Evolutionary conservation across 2,797 vertebrate species (phyloP).

Genomic region (Sebastes alutus): DNA sequence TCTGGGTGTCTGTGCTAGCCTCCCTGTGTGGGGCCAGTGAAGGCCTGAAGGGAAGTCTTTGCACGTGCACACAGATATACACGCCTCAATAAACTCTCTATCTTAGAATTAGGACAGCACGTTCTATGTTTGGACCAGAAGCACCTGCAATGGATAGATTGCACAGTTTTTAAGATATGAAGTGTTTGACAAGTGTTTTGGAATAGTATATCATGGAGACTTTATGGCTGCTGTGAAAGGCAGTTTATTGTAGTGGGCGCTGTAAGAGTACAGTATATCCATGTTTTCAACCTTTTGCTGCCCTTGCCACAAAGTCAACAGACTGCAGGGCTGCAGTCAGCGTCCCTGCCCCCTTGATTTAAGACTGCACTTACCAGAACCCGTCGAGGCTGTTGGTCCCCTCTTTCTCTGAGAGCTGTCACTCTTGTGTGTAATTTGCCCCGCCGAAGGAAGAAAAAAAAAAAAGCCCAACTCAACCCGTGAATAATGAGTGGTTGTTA

Average conservation of each 20-base stretch:
- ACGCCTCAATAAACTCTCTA: slow-evolving; percentile 39
- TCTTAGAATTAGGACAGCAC: slow-evolving; percentile 45
- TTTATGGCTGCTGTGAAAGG: slow-evolving; percentile 60
- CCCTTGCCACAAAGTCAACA: slow-evolving; percentile 85
- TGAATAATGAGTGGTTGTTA: slow-evolving; percentile 89
- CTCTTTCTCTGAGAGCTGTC: slow-evolving; percentile 84
- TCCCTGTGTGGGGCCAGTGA: slow-evolving; percentile 12
- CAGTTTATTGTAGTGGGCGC: slow-evolving; percentile 66
- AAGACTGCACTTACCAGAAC: slow-evolving; percentile 81
- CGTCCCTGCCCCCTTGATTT: slow-evolving; percentile 81
- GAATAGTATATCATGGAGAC: slow-evolving; percentile 54
- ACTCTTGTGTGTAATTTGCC: slow-evolving; percentile 83
- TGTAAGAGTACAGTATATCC: slow-evolving; percentile 68
- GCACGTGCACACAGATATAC: neutral
- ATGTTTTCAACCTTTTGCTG: slow-evolving; percentile 66
- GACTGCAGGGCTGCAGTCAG: slow-evolving; percentile 80
- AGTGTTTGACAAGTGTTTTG: slow-evolving; percentile 52
- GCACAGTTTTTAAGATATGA: slow-evolving; percentile 44
- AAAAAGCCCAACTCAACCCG: slow-evolving; percentile 76
- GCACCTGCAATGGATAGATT: slow-evolving; percentile 41
- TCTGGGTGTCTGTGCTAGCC: slow-evolving; percentile 19
- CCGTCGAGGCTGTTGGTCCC: slow-evolving; percentile 68
- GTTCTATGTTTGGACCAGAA: slow-evolving; percentile 27
- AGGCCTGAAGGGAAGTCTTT: slow-evolving; percentile 28
- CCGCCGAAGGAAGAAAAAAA: slow-evolving; percentile 47